Conservation (phyloP, 2,888 invertebrate species). For the Lepetodrilus schrolli region DNA sequence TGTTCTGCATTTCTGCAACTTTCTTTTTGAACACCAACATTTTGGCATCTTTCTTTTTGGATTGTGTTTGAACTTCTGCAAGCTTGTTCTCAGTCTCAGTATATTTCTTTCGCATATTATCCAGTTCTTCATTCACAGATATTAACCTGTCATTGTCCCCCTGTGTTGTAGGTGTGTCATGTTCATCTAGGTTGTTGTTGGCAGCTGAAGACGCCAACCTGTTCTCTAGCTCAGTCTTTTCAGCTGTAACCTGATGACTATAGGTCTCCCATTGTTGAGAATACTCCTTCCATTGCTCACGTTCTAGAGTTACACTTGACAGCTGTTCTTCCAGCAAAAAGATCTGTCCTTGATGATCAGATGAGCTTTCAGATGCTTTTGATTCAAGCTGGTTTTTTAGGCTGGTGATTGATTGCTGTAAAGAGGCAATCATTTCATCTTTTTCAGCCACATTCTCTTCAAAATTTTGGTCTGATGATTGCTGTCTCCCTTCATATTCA, state of each 20-base stretch:
- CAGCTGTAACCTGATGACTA: background rate
- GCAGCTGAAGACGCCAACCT: background rate
- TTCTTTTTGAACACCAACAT: slow-evolving; percentile 45
- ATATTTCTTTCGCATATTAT: slow-evolving; percentile 22
- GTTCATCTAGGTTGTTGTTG: background rate
- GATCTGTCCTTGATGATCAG: too few relatives aligned
- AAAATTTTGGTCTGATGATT: background rate
- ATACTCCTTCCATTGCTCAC: slow-evolving; percentile 12
- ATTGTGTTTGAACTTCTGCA: slow-evolving; percentile 40
- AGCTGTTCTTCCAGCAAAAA: background rate
- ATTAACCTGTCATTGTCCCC: background rate
- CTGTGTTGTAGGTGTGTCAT: background rate
- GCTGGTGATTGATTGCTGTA: too few relatives aligned
- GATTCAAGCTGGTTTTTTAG: too few relatives aligned
- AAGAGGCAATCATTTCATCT: background rate
- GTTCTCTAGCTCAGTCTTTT: background rate
- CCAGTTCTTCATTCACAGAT: background rate
- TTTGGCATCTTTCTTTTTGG: slow-evolving; percentile 58
- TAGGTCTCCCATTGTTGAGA: slow-evolving; percentile 14
- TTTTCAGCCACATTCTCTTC: background rate
- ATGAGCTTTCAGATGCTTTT: too few relatives aligned
- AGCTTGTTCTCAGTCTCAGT: slow-evolving; percentile 40
- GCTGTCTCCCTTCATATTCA: background rate
- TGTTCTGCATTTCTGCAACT: background rate
- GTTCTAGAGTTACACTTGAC: background rate